phyloP scores from a whole-genome alignment of 2,888 invertebrate species.

The Priocnemis perturbator region DNA sequence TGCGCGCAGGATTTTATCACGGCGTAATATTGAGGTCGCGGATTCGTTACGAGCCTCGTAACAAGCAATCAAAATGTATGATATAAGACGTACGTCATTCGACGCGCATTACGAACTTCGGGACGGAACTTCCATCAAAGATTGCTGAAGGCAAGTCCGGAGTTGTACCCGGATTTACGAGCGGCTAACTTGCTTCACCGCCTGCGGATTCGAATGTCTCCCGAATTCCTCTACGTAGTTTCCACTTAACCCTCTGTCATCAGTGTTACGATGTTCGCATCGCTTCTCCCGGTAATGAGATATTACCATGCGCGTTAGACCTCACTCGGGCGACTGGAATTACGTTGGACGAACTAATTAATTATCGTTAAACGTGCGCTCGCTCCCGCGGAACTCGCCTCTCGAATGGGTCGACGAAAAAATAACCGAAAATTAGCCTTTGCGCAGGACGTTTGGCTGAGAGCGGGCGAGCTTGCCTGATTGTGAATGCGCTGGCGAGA shows the following conservation, averaged over 20 bases:
- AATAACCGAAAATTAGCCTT: too few relatives aligned
- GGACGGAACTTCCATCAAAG: slow-evolving; percentile 29
- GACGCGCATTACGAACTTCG: slow-evolving; percentile 20
- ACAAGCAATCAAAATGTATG: slow-evolving; percentile 27
- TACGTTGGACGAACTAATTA: too few relatives aligned
- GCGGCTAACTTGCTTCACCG: slow-evolving; percentile 33
- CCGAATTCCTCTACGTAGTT: slow-evolving; percentile 28
- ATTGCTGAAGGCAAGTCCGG: slow-evolving; percentile 38
- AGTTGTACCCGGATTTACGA: slow-evolving; percentile 36
- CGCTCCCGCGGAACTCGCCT: too few relatives aligned
- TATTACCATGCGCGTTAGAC: slow-evolving; percentile 16
- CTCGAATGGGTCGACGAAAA: too few relatives aligned
- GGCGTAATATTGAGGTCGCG: too few relatives aligned
- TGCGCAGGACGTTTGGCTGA: too few relatives aligned
- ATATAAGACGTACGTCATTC: slow-evolving; percentile 29
- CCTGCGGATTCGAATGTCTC: slow-evolving; percentile 24
- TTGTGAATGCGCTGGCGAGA: too few relatives aligned
- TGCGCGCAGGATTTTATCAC: too few relatives aligned
- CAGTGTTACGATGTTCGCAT: slow-evolving; percentile 29
- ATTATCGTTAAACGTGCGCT: too few relatives aligned
- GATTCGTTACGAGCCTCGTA: slow-evolving; percentile 7
- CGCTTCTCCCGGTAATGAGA: slow-evolving; percentile 26
- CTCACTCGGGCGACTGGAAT: too few relatives aligned
- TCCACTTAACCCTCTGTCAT: slow-evolving; percentile 27
- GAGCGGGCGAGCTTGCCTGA: too few relatives aligned